phyloP scores from a whole-genome alignment of 2,113 vertebrate species.

The Andinoacara biseriatus region DNA sequence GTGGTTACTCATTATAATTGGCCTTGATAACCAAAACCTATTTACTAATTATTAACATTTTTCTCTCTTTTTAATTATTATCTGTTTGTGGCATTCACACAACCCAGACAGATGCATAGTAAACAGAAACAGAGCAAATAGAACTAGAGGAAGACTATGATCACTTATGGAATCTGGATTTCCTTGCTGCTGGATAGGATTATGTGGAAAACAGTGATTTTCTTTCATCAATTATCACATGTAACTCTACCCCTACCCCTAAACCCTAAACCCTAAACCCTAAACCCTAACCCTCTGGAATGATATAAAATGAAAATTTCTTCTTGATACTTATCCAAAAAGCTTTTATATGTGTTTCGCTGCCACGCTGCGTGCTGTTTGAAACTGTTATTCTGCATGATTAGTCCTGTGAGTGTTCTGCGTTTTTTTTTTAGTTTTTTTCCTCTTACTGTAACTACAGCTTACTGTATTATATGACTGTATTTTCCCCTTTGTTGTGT shows the following conservation, averaged over 20 bases:
- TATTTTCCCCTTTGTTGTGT: no score
- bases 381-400: not conserved
- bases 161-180: not conserved
- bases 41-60: not conserved
- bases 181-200: not conserved
- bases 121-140: no score
- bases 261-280: no score
- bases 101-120: not conserved
- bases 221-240: not conserved
- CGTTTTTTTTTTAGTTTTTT: not conserved
- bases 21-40: constrained; percentile 13
- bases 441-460: no score
- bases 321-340: no score
- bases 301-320: no score
- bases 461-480: not conserved
- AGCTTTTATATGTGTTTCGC: not conserved
- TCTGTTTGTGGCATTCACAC: not conserved
- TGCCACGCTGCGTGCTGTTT: not conserved
- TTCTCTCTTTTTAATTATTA: not conserved
- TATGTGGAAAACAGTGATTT: not conserved
- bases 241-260: no score
- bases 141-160: not conserved
- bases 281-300: no score
- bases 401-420: no score
- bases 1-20: constrained; percentile 16